phyloP scores from a whole-genome alignment of 2,113 vertebrate genomes.

The Oryzias javanicus region DNA sequence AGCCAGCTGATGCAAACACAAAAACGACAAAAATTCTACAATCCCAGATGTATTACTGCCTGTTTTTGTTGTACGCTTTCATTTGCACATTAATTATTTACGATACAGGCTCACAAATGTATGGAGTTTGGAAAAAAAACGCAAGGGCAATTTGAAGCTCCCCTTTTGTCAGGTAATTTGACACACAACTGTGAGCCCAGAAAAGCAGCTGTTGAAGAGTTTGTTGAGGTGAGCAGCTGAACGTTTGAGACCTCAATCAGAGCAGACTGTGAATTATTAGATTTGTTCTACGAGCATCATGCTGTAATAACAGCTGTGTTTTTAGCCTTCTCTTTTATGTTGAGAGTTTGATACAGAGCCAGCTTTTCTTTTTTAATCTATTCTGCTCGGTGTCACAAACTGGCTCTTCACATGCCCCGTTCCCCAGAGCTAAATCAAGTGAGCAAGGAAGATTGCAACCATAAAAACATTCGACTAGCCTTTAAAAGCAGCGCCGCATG shows the following conservation, averaged over 20 bases:
- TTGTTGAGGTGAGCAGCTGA: conserved; percentile 5
- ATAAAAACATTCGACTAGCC: too few species aligned
- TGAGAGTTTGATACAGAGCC: too few species aligned
- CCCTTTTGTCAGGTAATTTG: conserved; percentile 1
- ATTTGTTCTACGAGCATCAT: neutral
- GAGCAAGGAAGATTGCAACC: too few species aligned
- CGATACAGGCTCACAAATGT: neutral
- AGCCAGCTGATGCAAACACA: conserved; percentile 14
- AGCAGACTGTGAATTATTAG: conserved; percentile 6
- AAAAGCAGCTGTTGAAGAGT: conserved; percentile 1
- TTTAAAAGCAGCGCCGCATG: neutral
- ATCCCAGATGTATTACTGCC: conserved; percentile 2
- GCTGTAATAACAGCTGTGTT: neutral
- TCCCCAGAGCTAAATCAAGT: too few species aligned
- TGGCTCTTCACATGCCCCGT: too few species aligned
- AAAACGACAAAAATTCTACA: conserved; percentile 4
- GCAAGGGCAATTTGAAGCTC: neutral
- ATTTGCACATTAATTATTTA: neutral
- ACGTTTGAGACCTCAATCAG: conserved; percentile 19
- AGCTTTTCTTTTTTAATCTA: too few species aligned
- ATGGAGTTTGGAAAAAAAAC: neutral
- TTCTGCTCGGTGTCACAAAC: too few species aligned
- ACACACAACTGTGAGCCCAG: neutral
- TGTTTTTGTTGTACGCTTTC: neutral
- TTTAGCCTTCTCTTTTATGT: too few species aligned